Base-by-base conservation (phyloP, 1,140 invertebrate species). In the Neodiprion pinetum region DNA sequence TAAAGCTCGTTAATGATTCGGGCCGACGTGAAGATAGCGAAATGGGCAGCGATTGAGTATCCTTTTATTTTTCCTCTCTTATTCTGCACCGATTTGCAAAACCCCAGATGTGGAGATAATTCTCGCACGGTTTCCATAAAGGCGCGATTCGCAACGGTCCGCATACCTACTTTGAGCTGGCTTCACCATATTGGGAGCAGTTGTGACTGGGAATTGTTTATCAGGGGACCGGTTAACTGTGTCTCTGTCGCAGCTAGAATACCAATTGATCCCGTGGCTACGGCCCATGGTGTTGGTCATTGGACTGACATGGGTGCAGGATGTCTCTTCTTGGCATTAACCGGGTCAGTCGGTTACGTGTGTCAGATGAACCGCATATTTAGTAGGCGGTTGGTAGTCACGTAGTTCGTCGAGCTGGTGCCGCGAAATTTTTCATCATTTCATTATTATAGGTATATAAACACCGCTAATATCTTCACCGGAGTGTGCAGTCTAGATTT, bases 261-360 rank as follows among this genome's bases (percentile, higher is more conserved):
- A 84, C 80, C 81, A 83, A 85, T 81, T 74, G 80, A 81, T 81
- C 67, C 9, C 53, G 53, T 61, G 53, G 53, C 53, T 61, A 61
- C 53, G 53, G 53, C 11, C 53, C n/a, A 61, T 17, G 53, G 28
- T 40, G 28, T 40, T 40, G 28, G 1, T 40, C 28, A 40, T 40
- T 40, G 75, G 72, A 76, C 79, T 75, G 74, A 80, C 80, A 81
- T 14, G 71, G 79, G 75, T 48, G 28, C 79, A 79, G 79, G 77
- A 83, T 81, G 72, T 74, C 74, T 82, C 78, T 77, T 79, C 81
- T 81, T 77, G 78, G 82, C 79, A 82, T 82, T 78, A 86, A 85
- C 80, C 81, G 75, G 84, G 84, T 86, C 82, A 86, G 80, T 85
- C 82, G 84, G 83, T 81, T 85, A 82, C 70, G 70, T 48, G 70